These are phyloP conservation scores for Merodon equestris DNA, from an alignment of 2,888 invertebrate genomes.

Conservation along the genomic window DNA sequence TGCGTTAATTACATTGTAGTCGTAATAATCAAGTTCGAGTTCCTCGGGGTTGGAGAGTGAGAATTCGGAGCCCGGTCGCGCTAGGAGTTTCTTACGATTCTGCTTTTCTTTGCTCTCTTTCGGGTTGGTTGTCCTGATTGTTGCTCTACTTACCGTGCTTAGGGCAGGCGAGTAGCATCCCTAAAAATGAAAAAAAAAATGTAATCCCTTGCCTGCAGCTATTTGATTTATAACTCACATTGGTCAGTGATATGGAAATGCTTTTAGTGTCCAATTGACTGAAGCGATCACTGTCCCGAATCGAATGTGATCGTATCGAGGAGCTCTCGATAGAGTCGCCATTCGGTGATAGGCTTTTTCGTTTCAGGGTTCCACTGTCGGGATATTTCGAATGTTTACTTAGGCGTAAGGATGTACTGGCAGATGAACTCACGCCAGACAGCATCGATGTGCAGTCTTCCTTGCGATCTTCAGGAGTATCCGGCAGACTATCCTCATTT, in stretches of 20 bases:
- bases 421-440: conserved; percentile 77
- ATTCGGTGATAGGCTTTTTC: conserved; percentile 72
- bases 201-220: no score
- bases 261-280: conserved; percentile 72
- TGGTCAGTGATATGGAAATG: conserved; percentile 73
- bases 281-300: conserved; percentile 70
- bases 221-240: conserved; percentile 73
- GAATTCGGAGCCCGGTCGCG: conserved; percentile 87
- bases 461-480: conserved; percentile 70
- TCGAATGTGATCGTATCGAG: conserved; percentile 73
- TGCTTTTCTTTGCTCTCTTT: conserved; percentile 89
- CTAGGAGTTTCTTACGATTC: conserved; percentile 85
- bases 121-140: conserved; percentile 83
- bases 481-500: conserved; percentile 65
- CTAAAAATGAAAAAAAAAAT: conserved; percentile 76
- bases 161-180: conserved; percentile 87
- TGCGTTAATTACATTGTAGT: conserved; percentile 91
- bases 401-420: conserved; percentile 74
- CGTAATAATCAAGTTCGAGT: conserved; percentile 92
- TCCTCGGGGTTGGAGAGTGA: conserved; percentile 87
- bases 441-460: conserved; percentile 74
- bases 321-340: conserved; percentile 74
- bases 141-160: conserved; percentile 84
- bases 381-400: conserved; percentile 75
- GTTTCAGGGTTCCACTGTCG: conserved; percentile 75